Conservation (phyloP, 2,113 vertebrate species). For the Ahaetulla prasina region DNA sequence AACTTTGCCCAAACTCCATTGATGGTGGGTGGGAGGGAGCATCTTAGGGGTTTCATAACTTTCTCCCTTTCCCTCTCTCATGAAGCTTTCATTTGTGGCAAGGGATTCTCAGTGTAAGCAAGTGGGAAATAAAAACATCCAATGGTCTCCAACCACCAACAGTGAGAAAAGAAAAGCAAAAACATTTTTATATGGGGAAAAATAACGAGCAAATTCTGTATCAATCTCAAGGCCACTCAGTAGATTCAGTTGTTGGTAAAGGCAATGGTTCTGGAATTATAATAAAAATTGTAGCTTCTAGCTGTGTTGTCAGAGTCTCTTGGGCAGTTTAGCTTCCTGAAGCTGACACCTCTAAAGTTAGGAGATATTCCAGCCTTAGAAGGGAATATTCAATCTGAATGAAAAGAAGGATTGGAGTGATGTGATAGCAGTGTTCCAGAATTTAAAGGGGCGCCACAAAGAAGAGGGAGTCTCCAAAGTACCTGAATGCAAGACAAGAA, state of each 20-base stretch:
- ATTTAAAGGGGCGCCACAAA: not conserved
- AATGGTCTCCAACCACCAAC: not conserved
- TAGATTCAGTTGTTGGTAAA: not conserved
- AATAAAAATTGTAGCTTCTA: not conserved
- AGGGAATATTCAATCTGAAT: not conserved
- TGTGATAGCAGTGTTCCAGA: not conserved
- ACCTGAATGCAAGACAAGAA: not conserved
- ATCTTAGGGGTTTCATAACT: not conserved
- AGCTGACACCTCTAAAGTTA: not conserved
- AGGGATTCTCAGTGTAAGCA: not conserved
- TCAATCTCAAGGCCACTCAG: not conserved
- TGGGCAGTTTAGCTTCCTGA: not conserved
- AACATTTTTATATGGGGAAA: not conserved
- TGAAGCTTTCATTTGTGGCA: not conserved
- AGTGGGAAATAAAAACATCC: not conserved
- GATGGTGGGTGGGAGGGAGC: not conserved
- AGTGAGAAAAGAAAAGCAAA: not conserved
- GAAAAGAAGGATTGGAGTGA: not conserved
- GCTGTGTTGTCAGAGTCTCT: not conserved
- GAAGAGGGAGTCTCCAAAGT: not conserved
- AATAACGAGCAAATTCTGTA: not conserved
- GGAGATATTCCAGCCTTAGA: not conserved
- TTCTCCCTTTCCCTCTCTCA: not conserved
- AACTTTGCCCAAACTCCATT: not conserved
- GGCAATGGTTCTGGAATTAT: not conserved